Evolutionary conservation across 2,113 vertebrate genomes (phyloP).

Genomic region (Gobius niger): DNA sequence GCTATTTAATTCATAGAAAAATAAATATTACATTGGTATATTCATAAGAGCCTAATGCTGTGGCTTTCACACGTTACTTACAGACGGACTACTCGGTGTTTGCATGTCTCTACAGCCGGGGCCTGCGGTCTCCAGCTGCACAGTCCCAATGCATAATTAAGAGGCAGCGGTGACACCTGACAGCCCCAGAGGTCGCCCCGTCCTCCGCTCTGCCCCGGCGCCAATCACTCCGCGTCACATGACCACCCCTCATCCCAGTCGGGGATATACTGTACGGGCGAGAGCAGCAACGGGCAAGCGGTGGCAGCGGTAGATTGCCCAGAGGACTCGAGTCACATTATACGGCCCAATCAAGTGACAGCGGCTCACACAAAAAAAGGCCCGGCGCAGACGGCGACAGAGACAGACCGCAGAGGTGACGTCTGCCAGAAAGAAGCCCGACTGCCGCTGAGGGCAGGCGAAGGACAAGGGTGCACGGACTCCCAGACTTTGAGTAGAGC

Average conservation of each 20-base stretch:
- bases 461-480: conserved; percentile 19
- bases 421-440: conserved; percentile 58
- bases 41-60: neutral
- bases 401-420: conserved; percentile 51
- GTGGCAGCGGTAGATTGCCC: conserved; percentile 64
- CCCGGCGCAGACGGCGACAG: conserved; percentile 38
- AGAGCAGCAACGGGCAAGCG: conserved; percentile 27
- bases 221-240: conserved; percentile 63
- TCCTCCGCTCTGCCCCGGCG: conserved; percentile 67
- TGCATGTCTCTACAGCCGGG: conserved; percentile 47
- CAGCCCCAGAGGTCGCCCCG: conserved; percentile 53
- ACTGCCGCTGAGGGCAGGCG: conserved; percentile 57
- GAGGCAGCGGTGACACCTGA: conserved; percentile 69
- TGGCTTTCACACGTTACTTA: neutral
- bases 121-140: conserved; percentile 60
- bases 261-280: neutral
- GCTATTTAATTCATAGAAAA: no score
- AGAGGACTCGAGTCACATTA: conserved; percentile 73
- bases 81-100: conserved; percentile 20
- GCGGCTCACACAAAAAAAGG: conserved; percentile 55
- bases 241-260: conserved; percentile 66
- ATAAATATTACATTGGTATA: neutral
- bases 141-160: conserved; percentile 75
- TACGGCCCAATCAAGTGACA: conserved; percentile 65
- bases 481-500: no score